Evolutionary conservation across 2,888 invertebrate genomes (phyloP).

Genomic region (Troglohyphantes excavatus): DNA sequence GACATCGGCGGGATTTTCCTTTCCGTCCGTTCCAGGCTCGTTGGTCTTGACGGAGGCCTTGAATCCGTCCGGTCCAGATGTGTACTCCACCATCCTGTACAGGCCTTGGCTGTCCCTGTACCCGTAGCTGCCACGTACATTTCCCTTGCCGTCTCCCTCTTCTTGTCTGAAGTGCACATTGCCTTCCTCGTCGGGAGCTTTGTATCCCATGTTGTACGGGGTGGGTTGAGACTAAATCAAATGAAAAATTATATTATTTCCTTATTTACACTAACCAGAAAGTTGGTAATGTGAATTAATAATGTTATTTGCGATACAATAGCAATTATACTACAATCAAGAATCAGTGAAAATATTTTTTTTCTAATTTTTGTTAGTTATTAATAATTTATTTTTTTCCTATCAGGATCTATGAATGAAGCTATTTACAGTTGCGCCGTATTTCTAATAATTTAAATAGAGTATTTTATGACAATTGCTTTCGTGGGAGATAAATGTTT

Average conservation of each 20-base stretch:
- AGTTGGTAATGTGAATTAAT: not conserved
- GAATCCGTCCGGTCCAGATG: slow-evolving; percentile 23
- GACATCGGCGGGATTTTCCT: slow-evolving; percentile 60
- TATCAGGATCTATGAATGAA: too few relatives aligned
- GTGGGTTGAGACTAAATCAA: slow-evolving; percentile 10
- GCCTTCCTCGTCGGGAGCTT: slow-evolving; percentile 14
- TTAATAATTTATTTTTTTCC: too few relatives aligned
- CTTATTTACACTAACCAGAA: too few relatives aligned
- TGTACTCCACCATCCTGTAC: slow-evolving; percentile 36
- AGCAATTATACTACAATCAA: too few relatives aligned
- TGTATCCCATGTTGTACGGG: slow-evolving; percentile 31
- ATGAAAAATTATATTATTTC: not conserved
- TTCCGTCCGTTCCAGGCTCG: slow-evolving; percentile 45
- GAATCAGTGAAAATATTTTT: too few relatives aligned
- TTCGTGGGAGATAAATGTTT: too few relatives aligned
- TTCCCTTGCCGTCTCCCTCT: slow-evolving; percentile 36
- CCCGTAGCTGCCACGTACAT: slow-evolving; percentile 43
- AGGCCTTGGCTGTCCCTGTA: slow-evolving; percentile 46
- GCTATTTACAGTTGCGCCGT: too few relatives aligned
- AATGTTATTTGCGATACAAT: not conserved
- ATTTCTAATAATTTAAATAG: too few relatives aligned
- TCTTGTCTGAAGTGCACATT: slow-evolving; percentile 8
- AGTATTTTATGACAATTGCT: too few relatives aligned
- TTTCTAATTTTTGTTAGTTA: too few relatives aligned
- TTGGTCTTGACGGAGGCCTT: slow-evolving; percentile 34